Evolutionary conservation across 37 sponge, comb jelly and placozoan genomes (phyloP).

Genomic region (Mnemiopsis leidyi): DNA sequence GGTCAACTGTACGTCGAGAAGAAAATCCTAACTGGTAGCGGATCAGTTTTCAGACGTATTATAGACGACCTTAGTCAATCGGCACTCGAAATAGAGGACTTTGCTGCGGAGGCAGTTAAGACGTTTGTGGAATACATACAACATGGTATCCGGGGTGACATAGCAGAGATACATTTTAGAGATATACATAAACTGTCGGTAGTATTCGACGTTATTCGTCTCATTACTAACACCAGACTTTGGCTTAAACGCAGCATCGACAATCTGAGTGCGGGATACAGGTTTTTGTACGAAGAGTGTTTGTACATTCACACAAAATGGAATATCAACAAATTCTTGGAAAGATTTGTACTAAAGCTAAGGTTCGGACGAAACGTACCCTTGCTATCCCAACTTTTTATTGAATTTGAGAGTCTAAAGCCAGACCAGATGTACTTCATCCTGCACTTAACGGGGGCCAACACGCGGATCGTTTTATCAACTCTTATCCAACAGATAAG

Average conservation of each 20-base stretch:
- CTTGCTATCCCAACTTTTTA: background rate
- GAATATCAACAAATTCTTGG: background rate
- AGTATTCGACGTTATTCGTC: background rate
- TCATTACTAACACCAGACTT: background rate
- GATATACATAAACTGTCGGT: background rate
- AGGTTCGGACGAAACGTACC: background rate
- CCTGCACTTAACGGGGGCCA: background rate
- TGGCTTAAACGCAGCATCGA: background rate
- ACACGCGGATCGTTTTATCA: background rate
- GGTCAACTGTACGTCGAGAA: background rate
- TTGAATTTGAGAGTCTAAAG: background rate
- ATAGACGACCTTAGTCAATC: background rate
- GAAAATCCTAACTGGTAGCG: background rate
- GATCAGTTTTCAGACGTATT: background rate
- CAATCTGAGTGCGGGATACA: background rate
- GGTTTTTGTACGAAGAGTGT: background rate
- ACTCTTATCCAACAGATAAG: background rate
- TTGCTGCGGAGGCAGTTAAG: background rate
- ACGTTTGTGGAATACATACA: background rate
- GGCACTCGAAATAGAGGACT: background rate
- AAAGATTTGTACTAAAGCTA: background rate
- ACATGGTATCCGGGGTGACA: background rate
- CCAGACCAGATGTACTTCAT: background rate
- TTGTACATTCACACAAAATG: background rate
- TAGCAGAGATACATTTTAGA: background rate